Percentiles rank a stretch among this genome's conserved stretches.
These are phyloP conservation scores for Cyanoramphus novaezelandiae DNA, from an alignment of 2,113 vertebrate genomes.

Conservation along the genomic window DNA sequence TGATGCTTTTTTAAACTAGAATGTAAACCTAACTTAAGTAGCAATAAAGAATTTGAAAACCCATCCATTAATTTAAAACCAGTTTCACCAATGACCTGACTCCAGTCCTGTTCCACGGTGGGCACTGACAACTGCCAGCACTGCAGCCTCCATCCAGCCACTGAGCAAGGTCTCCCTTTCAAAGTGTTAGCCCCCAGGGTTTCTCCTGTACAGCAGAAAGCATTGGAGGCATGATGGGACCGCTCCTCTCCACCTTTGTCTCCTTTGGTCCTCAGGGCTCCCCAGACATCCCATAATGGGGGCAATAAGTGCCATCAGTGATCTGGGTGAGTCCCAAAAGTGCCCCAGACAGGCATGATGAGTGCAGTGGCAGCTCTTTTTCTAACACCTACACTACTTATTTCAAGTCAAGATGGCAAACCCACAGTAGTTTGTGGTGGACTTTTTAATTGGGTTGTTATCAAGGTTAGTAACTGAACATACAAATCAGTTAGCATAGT, in stretches of 20 bases:
- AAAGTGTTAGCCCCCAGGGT: neutral
- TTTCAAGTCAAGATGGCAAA: constrained; percentile 7
- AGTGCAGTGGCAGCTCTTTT: neutral
- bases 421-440: neutral
- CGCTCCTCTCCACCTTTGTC: neutral
- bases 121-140: neutral
- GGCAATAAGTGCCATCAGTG: neutral
- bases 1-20: neutral
- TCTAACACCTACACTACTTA: neutral
- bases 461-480: neutral
- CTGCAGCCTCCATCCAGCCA: neutral
- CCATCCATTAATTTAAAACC: neutral
- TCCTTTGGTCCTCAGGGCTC: neutral
- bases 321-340: neutral
- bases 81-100: neutral
- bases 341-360: neutral
- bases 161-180: neutral
- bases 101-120: neutral
- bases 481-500: neutral
- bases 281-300: neutral
- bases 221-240: neutral
- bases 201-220: neutral
- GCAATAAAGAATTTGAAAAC: neutral
- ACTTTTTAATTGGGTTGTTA: neutral
- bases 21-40: neutral